Evolutionary conservation across 2,113 vertebrate genomes (phyloP).

Genomic region (Penelope pileata): DNA sequence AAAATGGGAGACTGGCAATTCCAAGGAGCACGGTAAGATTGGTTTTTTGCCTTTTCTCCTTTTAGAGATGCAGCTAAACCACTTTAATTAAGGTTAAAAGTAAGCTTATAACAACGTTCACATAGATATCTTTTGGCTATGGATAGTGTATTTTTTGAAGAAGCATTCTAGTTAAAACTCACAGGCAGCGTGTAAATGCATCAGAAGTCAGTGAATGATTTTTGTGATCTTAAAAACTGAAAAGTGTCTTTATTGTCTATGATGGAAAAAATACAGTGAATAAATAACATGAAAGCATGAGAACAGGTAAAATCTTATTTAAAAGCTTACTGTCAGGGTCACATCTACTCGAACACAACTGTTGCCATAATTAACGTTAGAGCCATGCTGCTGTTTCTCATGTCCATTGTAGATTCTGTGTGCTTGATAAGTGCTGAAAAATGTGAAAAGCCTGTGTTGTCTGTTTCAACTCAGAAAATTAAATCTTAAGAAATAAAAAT

Average conservation of each 20-base stretch:
- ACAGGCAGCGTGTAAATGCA: not conserved
- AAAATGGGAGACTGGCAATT: not conserved
- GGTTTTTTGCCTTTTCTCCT: not conserved
- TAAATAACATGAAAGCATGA: not conserved
- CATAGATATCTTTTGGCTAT: not conserved
- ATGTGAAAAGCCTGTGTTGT: not conserved
- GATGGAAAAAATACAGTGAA: not conserved
- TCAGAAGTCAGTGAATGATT: not conserved
- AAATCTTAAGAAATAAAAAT: not conserved
- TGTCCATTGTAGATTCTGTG: not conserved
- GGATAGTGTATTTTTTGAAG: not conserved
- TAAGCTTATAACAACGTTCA: not conserved
- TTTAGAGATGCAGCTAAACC: not conserved
- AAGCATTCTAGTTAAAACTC: not conserved
- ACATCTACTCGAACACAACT: not conserved
- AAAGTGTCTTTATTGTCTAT: not conserved
- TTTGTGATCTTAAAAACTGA: not conserved
- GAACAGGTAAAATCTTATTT: not conserved
- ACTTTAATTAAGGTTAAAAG: not conserved
- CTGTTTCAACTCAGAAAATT: not conserved
- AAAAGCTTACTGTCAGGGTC: not conserved
- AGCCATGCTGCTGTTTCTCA: not conserved
- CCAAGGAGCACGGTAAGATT: constrained; percentile 76
- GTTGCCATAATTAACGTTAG: not conserved
- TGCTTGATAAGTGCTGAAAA: not conserved